Evolutionary conservation across 2,888 invertebrate species (phyloP).

Genomic region (Sinohyriopsis cumingii): DNA sequence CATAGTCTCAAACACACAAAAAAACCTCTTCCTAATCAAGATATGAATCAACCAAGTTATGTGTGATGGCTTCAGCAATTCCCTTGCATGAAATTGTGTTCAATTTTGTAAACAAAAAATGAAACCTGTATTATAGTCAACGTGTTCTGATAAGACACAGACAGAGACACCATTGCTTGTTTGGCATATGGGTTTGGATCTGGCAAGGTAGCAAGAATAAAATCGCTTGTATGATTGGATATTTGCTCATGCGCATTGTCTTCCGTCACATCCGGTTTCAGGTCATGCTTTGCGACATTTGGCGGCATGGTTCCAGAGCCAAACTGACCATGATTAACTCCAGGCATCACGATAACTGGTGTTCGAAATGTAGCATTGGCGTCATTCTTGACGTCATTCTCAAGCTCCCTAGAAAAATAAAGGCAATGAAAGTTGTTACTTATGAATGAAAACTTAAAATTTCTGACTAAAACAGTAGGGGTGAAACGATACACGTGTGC

Average conservation of each 20-base stretch:
- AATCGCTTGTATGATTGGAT: constrained; percentile 37
- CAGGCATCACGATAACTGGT: constrained; percentile 50
- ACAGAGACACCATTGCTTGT: not conserved
- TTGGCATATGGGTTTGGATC: constrained; percentile 9
- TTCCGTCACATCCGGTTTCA: constrained; percentile 41
- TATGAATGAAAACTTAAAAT: not conserved
- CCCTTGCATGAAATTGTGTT: too few relatives aligned
- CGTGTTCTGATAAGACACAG: not conserved
- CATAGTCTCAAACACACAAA: not conserved
- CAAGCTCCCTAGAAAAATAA: constrained; percentile 26
- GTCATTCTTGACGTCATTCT: constrained; percentile 9
- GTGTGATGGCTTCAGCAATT: too few relatives aligned
- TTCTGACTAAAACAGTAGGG: not conserved
- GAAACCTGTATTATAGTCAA: not conserved
- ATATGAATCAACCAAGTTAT: too few relatives aligned
- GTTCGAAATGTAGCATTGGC: constrained; percentile 32
- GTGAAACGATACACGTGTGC: too few relatives aligned
- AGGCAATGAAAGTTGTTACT: too few relatives aligned
- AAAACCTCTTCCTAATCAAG: constrained; percentile 2
- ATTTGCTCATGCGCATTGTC: constrained; percentile 39
- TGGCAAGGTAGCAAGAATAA: constrained; percentile 32
- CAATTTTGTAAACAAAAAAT: not conserved
- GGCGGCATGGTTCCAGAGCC: constrained; percentile 52
- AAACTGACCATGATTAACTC: constrained; percentile 52
- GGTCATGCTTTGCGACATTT: constrained; percentile 42